These are phyloP conservation scores for Volucella zonaria DNA, from an alignment of 2,888 invertebrate genomes.

Conservation along the genomic window DNA sequence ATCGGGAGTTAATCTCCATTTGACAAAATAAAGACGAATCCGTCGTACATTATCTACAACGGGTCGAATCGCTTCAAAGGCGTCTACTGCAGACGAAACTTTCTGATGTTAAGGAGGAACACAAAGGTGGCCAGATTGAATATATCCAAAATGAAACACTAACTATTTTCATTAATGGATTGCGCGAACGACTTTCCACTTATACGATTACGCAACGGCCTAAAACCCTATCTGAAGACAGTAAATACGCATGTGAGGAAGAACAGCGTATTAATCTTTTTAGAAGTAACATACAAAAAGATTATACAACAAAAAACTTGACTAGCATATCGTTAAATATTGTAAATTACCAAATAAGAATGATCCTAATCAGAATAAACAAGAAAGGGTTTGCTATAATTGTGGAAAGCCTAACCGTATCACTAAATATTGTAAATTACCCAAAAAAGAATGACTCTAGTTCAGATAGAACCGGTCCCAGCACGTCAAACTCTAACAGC, in stretches of 20 bases:
- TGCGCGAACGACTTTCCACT: slow-evolving; percentile 16
- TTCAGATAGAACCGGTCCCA: not conserved
- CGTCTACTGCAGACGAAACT: not conserved
- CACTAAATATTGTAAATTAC: slow-evolving; percentile 1
- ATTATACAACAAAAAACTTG: too few species aligned
- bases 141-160: slow-evolving; percentile 24
- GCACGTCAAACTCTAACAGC: slow-evolving; percentile 10
- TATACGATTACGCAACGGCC: not conserved
- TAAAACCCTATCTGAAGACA: too few species aligned
- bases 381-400: slow-evolving; percentile 7
- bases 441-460: not conserved
- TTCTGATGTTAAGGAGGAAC: not conserved
- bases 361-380: not conserved
- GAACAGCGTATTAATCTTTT: too few species aligned
- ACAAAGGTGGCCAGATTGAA: not conserved
- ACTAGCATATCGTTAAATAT: too few species aligned
- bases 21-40: not conserved
- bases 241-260: too few species aligned
- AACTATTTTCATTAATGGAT: slow-evolving; percentile 26
- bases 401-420: slow-evolving; percentile 30
- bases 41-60: not conserved
- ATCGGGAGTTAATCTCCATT: not conserved
- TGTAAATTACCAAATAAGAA: too few species aligned
- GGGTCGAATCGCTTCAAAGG: not conserved
- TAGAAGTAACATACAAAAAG: too few species aligned